Conservation (phyloP, 92 coral and sea anemone genomes). For the Montipora capitata region DNA sequence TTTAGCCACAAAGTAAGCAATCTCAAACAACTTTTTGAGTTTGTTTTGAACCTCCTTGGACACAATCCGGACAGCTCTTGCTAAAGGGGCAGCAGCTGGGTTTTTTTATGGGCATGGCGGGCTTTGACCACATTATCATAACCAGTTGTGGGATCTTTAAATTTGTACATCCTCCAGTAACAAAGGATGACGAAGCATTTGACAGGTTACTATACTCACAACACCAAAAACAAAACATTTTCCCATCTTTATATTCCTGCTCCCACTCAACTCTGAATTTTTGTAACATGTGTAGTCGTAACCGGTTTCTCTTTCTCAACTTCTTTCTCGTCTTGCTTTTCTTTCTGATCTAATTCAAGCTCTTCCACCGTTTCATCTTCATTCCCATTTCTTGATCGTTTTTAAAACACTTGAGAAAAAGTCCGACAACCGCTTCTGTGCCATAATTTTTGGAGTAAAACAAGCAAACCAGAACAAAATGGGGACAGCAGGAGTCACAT, state of each 20-base stretch:
- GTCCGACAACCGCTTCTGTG: slow-evolving; percentile 39
- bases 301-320: slow-evolving; percentile 46
- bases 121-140: slow-evolving; percentile 52
- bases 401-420: slow-evolving; percentile 31
- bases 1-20: slow-evolving; percentile 69
- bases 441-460: slow-evolving; percentile 19
- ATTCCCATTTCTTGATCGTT: slow-evolving; percentile 34
- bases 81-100: slow-evolving; percentile 65
- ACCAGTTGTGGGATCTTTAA: slow-evolving; percentile 46
- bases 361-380: slow-evolving; percentile 37
- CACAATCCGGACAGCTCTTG: slow-evolving; percentile 65
- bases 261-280: slow-evolving; percentile 45
- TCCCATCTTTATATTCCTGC: slow-evolving; percentile 35
- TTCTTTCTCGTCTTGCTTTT: slow-evolving; percentile 39
- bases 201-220: slow-evolving; percentile 19
- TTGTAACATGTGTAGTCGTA: slow-evolving; percentile 10
- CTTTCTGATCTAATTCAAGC: slow-evolving; percentile 28
- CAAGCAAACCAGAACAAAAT: slow-evolving; percentile 35
- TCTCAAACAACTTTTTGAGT: slow-evolving; percentile 52
- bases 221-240: slow-evolving; percentile 31
- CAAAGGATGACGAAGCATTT: slow-evolving; percentile 35
- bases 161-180: slow-evolving; percentile 21
- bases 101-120: slow-evolving; percentile 26
- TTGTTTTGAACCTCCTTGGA: slow-evolving; percentile 61
- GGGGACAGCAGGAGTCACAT: slow-evolving; percentile 46